Evolutionary conservation across 23 tunicate species (phyloP), one percentile per base, ranked within the genome.

Genomic region (Ciona savignyi): DNA sequence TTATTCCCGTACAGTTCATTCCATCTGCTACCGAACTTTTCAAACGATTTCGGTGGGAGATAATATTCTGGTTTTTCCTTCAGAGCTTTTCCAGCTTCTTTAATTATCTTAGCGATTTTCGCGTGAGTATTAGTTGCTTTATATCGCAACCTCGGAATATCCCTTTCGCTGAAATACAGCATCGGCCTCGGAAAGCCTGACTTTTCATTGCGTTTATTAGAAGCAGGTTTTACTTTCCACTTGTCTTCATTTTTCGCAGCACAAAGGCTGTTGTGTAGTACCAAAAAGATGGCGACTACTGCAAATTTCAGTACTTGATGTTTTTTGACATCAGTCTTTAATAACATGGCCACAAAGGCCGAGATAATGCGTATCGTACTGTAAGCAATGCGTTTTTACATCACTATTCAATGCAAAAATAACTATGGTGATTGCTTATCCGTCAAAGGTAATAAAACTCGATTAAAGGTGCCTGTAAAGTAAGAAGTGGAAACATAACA

Each of bases 1-100:
- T 83, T 82, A 60, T 95, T 95, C 60, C 99, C 99, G 67, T 95
- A 95, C n/a, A 79, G 21, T 49, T 95, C 99, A 79, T 95, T 95
- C 99, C 99, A 95, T 0, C 68, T 30, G 25, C 84, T 56, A 0
- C 64, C 86, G 68, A 95, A 95, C 26, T 67, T 69, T 60, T 89
- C 79, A 31, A 67, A 66, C 3, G 84, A 70, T 65, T 82, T 70
- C 20, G 99, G 96, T 19, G 99, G 99, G 61, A 95, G 74, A 71
- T 68, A 73, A 22, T 70, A 25, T n/a, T 70, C 70, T 0, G 82
- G 70, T 19, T 87, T 63, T 21, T 51, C 82, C 67, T 77, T 87
- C 32, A 93, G 51, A 2, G 75, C 76, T 35, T 48, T 73, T 33
- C 88, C 88, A 19, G 98, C 88, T 51, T 86, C 85, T 65, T 72